Base-by-base conservation (phyloP, 2,888 invertebrate genomes). In the Eudasyphora cyanicolor region DNA sequence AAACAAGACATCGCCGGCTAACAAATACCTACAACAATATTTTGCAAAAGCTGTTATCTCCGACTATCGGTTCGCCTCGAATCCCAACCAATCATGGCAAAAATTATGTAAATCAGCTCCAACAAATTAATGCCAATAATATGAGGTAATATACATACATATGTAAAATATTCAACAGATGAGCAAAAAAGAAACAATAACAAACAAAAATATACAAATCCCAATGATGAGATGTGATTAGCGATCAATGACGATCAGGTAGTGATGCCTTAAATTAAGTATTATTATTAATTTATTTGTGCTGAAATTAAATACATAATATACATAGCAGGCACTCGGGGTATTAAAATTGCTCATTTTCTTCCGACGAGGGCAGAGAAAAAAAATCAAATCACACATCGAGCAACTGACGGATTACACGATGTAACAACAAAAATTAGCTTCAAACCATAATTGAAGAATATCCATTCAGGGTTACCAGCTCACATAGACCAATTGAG, bases 81-180 rank as follows among this genome's bases (percentile, higher is more conserved):
- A 12, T 12, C 5, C 17, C 51, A 76, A 21, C 6, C 70, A 64
- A 45, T 62, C 38, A 76, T 17, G 32, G 62, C 57, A 70, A 83
- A 80, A 77, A 75, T 83, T 80, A 80, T 83, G 77, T 77, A 80
- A 83, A 83, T 75, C 12, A 19, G 32, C 42, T 14, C 14, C 17
- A 62, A 32, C 32, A 64, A 42, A 51, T 24, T n/a, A 1, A n/a
- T 54, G 67, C 38, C 17, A 60, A n/a, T 21, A 49, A 67, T 67
- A 45, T 82, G 76, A 60, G 49, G 67, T 79, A 74, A 78, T 76
- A n/a, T n/a, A n/a, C n/a, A n/a, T n/a, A n/a, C n/a, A n/a, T n/a
- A 67, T 45, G 49, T 35, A 73, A 35, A 60, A 60, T 14, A 67
- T 10, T 21, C 24, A 54, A 54, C 54, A 54, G 10, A 54, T 12